Evolutionary conservation across 1,140 invertebrate genomes (phyloP), one percentile per base, ranked within the genome.

Genomic region (Solen grandis): DNA sequence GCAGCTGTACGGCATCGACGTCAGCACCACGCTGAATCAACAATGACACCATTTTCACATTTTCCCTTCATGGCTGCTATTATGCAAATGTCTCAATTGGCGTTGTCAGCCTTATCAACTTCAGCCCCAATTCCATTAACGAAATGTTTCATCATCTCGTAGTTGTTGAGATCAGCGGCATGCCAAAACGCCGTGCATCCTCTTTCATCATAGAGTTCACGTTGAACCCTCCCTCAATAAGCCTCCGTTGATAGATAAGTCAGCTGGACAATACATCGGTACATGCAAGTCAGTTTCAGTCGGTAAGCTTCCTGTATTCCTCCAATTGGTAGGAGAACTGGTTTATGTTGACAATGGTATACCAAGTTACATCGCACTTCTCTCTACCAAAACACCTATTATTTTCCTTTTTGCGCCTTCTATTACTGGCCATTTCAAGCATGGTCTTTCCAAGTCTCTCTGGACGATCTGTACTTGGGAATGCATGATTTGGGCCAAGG

Each of bases 151-250:
- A 82, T 77, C 83, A 89, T 87, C 25, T 86, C 83, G 62, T 88
- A 88, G 80, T 88, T 84, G 54, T 85, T 78, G 19, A 87, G 70
- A 79, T 89, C 88, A 2, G 84, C 86, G 22, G 87, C 87, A 57
- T 89, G 88, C 87, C 87, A 88, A 19, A 89, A 36, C 8, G 84
- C 73, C 25, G 85, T 83, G 62, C 88, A 89, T 13, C 88, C 87
- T 14, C 87, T 65, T 41, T 89, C 88, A 59, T 89, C 88, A 65
- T 81, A 22, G 84, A 73, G 57, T 87, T 88, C 0, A 89, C 85
- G 77, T 89, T 84, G 74, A 83, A 84, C n/a, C 87, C 87, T 19
- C 81, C 87, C 55, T 81, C 69, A 2, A 89, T 85, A 22, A 89
- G 54, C 25, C 82, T 41, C 84, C 83, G 1, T 88, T 83, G 70